Percentiles rank a stretch among this genome's conserved stretches.
Evolutionary conservation across 2,888 invertebrate genomes (phyloP).

Genomic region (Electrophaes corylata): DNA sequence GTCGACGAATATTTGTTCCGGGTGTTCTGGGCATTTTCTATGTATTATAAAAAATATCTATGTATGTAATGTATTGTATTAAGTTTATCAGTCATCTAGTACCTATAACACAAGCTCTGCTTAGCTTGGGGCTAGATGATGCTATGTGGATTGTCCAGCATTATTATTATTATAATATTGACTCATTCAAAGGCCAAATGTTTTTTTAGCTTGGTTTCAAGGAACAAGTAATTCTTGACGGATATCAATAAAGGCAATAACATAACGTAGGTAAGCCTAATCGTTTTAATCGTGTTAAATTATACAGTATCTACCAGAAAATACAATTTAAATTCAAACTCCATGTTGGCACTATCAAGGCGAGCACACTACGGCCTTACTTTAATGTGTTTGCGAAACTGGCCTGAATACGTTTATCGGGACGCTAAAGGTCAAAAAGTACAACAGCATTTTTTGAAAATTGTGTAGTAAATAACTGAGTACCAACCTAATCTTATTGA

Average conservation of each 20-base stretch:
- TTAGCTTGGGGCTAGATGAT: too few species aligned
- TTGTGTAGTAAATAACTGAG: background rate
- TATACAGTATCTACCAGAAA: conserved; percentile 10
- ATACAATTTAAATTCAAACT: conserved; percentile 28
- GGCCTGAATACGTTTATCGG: conserved; percentile 12
- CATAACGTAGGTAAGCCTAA: background rate
- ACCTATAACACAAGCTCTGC: too few species aligned
- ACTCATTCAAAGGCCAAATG: too few species aligned
- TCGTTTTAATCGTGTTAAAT: conserved; percentile 9
- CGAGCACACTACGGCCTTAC: conserved; percentile 25
- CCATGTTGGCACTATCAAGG: conserved; percentile 30
- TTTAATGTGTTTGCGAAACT: conserved; percentile 28
- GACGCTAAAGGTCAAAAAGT: conserved; percentile 6
- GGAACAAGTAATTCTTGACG: background rate
- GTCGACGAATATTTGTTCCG: too few species aligned
- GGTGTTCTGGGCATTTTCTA: too few species aligned
- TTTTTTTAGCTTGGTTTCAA: background rate
- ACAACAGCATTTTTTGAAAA: conserved; percentile 1
- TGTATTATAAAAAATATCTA: too few species aligned
- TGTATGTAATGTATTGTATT: too few species aligned
- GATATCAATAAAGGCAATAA: background rate
- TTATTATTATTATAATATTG: too few species aligned
- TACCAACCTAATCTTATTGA: background rate
- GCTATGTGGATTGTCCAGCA: too few species aligned
- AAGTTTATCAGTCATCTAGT: too few species aligned